Base-by-base conservation (phyloP, 2,888 invertebrate genomes). In the Eueremaeus valkanovi region DNA sequence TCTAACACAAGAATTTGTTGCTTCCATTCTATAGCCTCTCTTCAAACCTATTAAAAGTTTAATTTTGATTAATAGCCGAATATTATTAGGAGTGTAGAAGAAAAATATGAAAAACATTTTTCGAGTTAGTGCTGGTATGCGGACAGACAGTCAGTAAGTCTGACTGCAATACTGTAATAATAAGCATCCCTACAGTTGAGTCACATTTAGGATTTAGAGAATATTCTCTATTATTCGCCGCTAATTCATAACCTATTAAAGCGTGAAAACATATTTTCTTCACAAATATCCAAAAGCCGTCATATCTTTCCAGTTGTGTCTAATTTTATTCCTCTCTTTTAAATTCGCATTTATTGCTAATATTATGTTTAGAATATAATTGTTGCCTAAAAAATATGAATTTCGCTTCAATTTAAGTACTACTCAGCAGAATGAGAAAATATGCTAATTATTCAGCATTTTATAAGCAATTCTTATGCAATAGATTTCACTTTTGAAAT, bases 1-100 rank as follows among this genome's bases (percentile, higher is more conserved):
- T 55, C 55, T n/a, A n/a, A n/a, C n/a, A n/a, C n/a, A n/a, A n/a
- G n/a, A n/a, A n/a, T n/a, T n/a, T n/a, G n/a, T n/a, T n/a, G n/a
- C n/a, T n/a, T n/a, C n/a, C n/a, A n/a, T n/a, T 55, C 55, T 11
- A 55, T 27, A 24, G 27, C 55, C 55, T 55, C 55, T 55, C 21
- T n/a, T 51, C 55, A 55, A 55, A 55, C 11, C 24, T 9, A 21
- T 55, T 27, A 1, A 27, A 24, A 21, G 27, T 21, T 55, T 55
- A 55, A 55, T 55, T 55, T 55, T 55, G 55, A 55, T 55, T 55
- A 55, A 55, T 55, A 55, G 55, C 6, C 2, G 55, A 55, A 55
- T 55, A 45, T 45, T 45, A 45, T 45, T 45, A 45, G 9, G 9
- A 45, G 5, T 51, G 8, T 55, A 11, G 27, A 11, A 27, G 55